These are phyloP conservation scores for Parus major DNA, from an alignment of 2,113 vertebrate genomes.

Conservation along the genomic window DNA sequence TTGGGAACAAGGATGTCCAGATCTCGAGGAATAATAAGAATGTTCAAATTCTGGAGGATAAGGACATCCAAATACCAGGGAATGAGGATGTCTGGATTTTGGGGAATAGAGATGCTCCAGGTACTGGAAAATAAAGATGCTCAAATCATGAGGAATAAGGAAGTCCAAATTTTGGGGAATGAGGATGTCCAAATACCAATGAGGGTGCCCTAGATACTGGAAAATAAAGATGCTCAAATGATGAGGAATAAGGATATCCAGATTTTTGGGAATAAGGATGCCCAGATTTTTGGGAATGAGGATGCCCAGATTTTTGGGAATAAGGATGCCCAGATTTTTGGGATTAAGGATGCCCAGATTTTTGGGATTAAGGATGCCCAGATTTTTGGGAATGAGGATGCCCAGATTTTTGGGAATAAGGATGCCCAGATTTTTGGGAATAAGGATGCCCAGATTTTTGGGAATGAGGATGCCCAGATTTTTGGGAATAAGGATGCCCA, in stretches of 20 bases:
- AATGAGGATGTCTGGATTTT: no score
- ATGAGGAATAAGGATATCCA: not conserved
- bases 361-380: accelerated
- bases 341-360: accelerated
- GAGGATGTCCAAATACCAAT: not conserved
- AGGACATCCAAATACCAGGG: no score
- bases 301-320: accelerated
- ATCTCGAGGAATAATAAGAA: not conserved
- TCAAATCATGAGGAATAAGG: not conserved
- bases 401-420: accelerated
- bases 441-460: accelerated
- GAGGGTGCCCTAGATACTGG: no score
- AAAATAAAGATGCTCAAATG: no score
- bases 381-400: accelerated
- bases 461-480: accelerated
- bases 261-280: not conserved
- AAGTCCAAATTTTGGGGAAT: not conserved
- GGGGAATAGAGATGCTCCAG: no score
- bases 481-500: accelerated
- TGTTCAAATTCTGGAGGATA: no score
- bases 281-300: not conserved
- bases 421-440: accelerated
- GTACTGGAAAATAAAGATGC: not conserved
- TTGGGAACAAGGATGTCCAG: not conserved
- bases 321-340: accelerated